Percentiles rank a stretch among this genome's conserved stretches.
Evolutionary conservation across 2,113 vertebrate genomes (phyloP).

Genomic region (Piaya cayana): DNA sequence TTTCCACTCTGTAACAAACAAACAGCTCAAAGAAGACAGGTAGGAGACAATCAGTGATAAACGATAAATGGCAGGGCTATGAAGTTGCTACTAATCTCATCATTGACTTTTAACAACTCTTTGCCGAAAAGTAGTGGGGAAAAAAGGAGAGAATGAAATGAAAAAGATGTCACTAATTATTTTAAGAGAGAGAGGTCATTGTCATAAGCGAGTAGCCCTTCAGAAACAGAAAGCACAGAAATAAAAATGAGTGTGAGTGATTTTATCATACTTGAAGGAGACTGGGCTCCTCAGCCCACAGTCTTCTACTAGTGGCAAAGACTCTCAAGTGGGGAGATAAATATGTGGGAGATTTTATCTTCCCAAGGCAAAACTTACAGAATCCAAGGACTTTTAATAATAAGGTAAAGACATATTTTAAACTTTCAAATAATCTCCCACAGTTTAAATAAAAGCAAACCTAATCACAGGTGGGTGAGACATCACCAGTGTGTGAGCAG

Average conservation of each 20-base stretch:
- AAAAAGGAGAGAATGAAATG: not conserved
- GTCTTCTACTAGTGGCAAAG: not conserved
- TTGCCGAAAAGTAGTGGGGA: not conserved
- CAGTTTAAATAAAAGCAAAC: not conserved
- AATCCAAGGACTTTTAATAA: not conserved
- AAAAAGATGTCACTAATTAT: not conserved
- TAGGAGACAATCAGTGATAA: not conserved
- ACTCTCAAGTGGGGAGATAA: not conserved
- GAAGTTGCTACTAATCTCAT: not conserved
- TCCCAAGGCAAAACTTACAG: not conserved
- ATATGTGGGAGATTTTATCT: not conserved
- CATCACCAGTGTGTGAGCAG: not conserved
- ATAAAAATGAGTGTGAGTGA: not conserved
- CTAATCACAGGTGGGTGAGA: not conserved
- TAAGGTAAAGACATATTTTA: not conserved
- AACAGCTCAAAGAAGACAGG: not conserved
- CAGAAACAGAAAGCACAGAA: not conserved
- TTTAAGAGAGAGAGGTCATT: not conserved
- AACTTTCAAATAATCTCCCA: not conserved
- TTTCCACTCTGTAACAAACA: not conserved
- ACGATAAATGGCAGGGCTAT: not conserved
- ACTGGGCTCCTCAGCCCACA: not conserved
- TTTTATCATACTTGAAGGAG: constrained; percentile 11
- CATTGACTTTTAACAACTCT: not conserved
- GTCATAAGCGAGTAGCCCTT: not conserved